Conservation (phyloP, 1,140 invertebrate species). For the Armadillidium nasatum region DNA sequence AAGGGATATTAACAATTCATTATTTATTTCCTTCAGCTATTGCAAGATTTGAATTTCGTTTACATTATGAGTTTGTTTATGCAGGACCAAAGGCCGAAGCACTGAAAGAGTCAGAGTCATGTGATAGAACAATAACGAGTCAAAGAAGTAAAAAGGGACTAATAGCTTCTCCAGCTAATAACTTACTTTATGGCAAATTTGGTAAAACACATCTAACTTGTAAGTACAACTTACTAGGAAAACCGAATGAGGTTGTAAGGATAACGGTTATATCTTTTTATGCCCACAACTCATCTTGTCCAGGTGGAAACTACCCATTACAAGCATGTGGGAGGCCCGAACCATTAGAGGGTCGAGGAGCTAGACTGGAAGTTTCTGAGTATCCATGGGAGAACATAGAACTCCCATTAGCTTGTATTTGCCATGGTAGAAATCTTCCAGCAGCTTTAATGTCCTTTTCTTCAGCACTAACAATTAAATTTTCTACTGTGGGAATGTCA, state of each 20-base stretch:
- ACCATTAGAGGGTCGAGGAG: conserved; percentile 37
- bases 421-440: conserved; percentile 35
- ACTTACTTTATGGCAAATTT: conserved; percentile 42
- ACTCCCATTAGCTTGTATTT: conserved; percentile 39
- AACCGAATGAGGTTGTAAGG: conserved; percentile 39
- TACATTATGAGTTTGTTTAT: conserved; percentile 72
- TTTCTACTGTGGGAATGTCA: conserved; percentile 40
- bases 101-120: conserved; percentile 35
- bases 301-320: conserved; percentile 33
- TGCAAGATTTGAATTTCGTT: conserved; percentile 68
- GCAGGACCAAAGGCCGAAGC: conserved; percentile 41
- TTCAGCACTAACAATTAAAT: conserved; percentile 40
- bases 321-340: conserved; percentile 40
- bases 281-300: conserved; percentile 42
- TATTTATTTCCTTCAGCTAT: conserved; percentile 70
- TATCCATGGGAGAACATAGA: conserved; percentile 41
- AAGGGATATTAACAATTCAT: conserved; percentile 67
- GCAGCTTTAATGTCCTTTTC: conserved; percentile 43
- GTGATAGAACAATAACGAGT: conserved; percentile 39
- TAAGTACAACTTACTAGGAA: conserved; percentile 38
- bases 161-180: conserved; percentile 40
- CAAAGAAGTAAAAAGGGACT: conserved; percentile 43
- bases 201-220: conserved; percentile 38
- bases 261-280: conserved; percentile 43
- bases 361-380: conserved; percentile 41